Conservation (phyloP, 2,888 invertebrate genomes). For the Theretra japonica region DNA sequence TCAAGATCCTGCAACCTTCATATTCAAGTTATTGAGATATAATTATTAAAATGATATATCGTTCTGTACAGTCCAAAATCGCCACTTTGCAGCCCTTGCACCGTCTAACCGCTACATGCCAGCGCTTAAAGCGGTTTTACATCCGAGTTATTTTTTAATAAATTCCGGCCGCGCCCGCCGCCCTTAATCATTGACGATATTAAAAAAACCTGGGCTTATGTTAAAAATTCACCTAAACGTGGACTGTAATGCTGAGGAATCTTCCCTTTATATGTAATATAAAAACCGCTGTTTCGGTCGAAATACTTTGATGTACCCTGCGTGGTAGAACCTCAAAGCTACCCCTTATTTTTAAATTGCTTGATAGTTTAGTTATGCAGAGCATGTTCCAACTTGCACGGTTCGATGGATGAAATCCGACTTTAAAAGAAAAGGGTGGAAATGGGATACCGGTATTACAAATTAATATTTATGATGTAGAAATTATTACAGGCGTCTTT, state of each 20-base stretch:
- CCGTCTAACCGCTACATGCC: conserved; percentile 25
- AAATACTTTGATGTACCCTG: too few species aligned
- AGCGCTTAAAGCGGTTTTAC: conserved; percentile 51
- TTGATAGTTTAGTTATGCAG: too few species aligned
- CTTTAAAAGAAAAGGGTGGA: too few species aligned
- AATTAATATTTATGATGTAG: too few species aligned
- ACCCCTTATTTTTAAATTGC: too few species aligned
- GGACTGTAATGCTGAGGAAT: not conserved
- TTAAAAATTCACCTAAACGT: conserved; percentile 10
- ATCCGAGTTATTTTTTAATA: conserved; percentile 68
- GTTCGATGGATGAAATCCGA: too few species aligned
- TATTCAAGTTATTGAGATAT: too few species aligned
- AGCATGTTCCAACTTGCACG: too few species aligned
- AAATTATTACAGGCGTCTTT: too few species aligned
- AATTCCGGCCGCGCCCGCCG: conserved; percentile 44
- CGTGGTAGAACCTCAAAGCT: too few species aligned
- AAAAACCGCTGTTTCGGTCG: not conserved
- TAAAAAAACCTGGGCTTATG: conserved; percentile 44
- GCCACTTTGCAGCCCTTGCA: conserved; percentile 37
- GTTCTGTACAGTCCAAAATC: conserved; percentile 27
- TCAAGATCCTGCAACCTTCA: too few species aligned
- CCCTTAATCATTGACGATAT: conserved; percentile 60
- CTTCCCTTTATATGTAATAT: not conserved
- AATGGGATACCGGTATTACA: too few species aligned
- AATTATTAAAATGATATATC: not conserved